phyloP scores from a whole-genome alignment of 2,113 vertebrate genomes.

The Rhea pennata region DNA sequence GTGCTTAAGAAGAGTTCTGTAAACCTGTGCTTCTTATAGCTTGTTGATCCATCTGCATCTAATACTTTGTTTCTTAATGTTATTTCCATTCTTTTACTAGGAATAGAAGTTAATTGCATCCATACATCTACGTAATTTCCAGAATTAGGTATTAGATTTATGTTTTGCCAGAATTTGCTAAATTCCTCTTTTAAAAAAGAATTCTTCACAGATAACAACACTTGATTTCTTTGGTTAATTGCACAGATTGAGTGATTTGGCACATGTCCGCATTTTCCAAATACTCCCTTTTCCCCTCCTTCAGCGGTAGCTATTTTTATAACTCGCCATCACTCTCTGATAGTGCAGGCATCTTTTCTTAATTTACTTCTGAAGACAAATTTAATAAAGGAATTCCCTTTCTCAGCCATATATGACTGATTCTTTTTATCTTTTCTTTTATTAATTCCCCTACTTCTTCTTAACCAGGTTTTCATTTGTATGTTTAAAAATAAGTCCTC shows the following conservation, averaged over 20 bases:
- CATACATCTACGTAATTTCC: neutral
- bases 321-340: slow-evolving; percentile 23
- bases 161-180: slow-evolving; percentile 36
- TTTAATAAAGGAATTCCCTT: slow-evolving; percentile 72
- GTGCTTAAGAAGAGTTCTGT: slow-evolving; percentile 8
- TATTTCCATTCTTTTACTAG: neutral
- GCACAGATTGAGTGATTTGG: slow-evolving; percentile 70
- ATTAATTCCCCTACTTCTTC: slow-evolving; percentile 54
- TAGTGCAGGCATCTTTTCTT: slow-evolving; percentile 48
- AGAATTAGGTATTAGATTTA: slow-evolving; percentile 33
- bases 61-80: neutral
- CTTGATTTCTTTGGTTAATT: slow-evolving; percentile 56
- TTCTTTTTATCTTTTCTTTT: slow-evolving; percentile 42
- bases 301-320: slow-evolving; percentile 54
- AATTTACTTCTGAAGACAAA: slow-evolving; percentile 64
- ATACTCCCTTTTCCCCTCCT: slow-evolving; percentile 45
- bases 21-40: neutral
- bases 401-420: slow-evolving; percentile 42
- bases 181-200: slow-evolving; percentile 15
- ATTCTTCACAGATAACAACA: slow-evolving; percentile 41
- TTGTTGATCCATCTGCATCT: neutral
- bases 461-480: slow-evolving; percentile 42
- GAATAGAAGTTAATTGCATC: slow-evolving; percentile 37
- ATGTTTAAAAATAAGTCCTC: slow-evolving; percentile 46
- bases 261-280: slow-evolving; percentile 56